phyloP scores from a whole-genome alignment of 2,113 vertebrate species.

The Hemicordylus capensis region DNA sequence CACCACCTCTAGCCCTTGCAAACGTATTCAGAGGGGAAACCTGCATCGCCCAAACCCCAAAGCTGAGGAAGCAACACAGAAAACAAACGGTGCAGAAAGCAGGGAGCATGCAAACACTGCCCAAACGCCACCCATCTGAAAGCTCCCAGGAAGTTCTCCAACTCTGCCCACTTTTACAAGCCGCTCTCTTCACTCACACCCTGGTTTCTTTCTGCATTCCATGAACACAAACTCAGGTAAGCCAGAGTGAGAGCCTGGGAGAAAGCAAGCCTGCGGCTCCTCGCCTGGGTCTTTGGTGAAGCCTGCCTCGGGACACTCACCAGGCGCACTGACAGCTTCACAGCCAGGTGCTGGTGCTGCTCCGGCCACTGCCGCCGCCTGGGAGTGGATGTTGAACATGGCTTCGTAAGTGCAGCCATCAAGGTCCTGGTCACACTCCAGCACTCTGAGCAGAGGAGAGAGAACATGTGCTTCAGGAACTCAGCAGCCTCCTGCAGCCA shows the following conservation, averaged over 20 bases:
- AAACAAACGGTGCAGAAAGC: not conserved
- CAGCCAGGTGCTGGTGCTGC: constrained; percentile 55
- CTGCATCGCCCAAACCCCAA: not conserved
- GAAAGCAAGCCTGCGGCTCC: not conserved
- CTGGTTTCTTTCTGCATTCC: not conserved
- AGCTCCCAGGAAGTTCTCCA: not conserved
- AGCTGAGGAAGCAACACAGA: not conserved
- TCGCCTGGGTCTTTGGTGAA: not conserved
- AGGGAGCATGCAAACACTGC: not conserved
- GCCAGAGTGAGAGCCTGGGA: not conserved
- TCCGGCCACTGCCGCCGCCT: too few species aligned
- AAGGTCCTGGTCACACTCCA: constrained; percentile 77
- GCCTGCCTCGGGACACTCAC: constrained; percentile 70
- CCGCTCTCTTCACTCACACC: not conserved
- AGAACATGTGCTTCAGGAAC: not conserved
- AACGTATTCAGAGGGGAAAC: not conserved
- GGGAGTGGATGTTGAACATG: constrained; percentile 93
- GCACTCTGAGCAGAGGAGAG: constrained; percentile 47
- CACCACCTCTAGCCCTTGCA: not conserved
- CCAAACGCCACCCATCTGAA: not conserved
- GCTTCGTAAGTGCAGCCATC: constrained; percentile 89
- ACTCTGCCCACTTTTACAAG: too few species aligned
- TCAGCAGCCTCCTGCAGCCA: not conserved
- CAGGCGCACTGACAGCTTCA: constrained; percentile 65
- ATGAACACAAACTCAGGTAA: not conserved